Conservation (phyloP, 2,888 invertebrate genomes). For the Exephanes ischioxanthus region DNA sequence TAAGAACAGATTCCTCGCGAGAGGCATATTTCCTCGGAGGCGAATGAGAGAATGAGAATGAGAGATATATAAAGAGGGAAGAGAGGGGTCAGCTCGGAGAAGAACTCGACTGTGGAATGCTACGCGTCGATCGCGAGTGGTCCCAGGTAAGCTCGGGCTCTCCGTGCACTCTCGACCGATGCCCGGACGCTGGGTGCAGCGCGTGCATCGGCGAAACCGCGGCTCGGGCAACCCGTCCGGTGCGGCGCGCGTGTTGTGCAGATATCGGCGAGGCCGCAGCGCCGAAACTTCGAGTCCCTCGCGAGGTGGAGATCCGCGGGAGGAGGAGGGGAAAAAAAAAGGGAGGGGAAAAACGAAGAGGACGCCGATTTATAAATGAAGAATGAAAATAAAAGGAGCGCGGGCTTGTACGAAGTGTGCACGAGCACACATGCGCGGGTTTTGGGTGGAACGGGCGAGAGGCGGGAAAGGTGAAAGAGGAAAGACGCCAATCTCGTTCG, state of each 20-base stretch:
- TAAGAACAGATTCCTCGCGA: slow-evolving; percentile 61
- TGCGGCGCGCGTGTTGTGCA: slow-evolving; percentile 53
- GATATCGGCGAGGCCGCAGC: slow-evolving; percentile 57
- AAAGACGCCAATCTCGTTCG: slow-evolving; percentile 57
- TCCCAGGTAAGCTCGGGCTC: slow-evolving; percentile 32
- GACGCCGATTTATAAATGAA: slow-evolving; percentile 49
- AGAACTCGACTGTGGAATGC: slow-evolving; percentile 68
- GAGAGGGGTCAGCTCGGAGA: slow-evolving; percentile 47
- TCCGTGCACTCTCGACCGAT: slow-evolving; percentile 22
- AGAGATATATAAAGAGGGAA: slow-evolving; percentile 32
- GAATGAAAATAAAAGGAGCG: slow-evolving; percentile 51
- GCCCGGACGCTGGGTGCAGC: slow-evolving; percentile 52
- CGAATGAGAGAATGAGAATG: slow-evolving; percentile 46
- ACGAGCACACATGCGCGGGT: neutral
- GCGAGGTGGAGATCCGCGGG: slow-evolving; percentile 43
- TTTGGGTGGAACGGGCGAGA: slow-evolving; percentile 14
- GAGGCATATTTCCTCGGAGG: slow-evolving; percentile 51
- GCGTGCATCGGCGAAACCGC: slow-evolving; percentile 51
- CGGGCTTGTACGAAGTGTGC: neutral
- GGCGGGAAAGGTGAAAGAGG: slow-evolving; percentile 54
- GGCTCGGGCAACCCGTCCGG: slow-evolving; percentile 69
- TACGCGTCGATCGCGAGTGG: slow-evolving; percentile 59
- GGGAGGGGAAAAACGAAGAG: slow-evolving; percentile 53
- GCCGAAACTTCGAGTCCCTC: slow-evolving; percentile 8
- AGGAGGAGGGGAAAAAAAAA: slow-evolving; percentile 50